Percentiles rank a stretch among this genome's conserved stretches.
phyloP scores from a whole-genome alignment of 2,113 vertebrate genomes.

The Lycocorax pyrrhopterus region DNA sequence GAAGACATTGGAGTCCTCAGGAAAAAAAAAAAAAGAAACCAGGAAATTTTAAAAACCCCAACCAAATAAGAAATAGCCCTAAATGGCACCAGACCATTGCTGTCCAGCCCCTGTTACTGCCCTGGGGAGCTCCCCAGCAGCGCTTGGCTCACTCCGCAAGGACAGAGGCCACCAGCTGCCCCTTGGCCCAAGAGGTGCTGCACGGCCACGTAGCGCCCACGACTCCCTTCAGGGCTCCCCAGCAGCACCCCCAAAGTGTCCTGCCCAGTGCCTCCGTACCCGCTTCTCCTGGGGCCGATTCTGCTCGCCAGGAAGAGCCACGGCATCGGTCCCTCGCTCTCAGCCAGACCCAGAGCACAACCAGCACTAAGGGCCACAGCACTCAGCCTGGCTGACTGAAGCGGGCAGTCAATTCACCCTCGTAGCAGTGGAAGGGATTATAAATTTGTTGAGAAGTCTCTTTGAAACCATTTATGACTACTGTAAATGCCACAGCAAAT shows the following conservation, averaged over 20 bases:
- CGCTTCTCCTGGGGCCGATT: not conserved
- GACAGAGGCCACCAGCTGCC: not conserved
- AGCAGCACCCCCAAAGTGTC: fast-evolving
- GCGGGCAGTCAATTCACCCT: not conserved
- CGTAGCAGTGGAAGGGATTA: not conserved
- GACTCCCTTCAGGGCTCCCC: not conserved
- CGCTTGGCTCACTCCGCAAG: not conserved
- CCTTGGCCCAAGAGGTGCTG: not conserved
- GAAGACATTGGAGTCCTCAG: not conserved
- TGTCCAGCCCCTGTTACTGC: not conserved
- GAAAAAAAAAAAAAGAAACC: not conserved
- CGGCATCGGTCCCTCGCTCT: fast-evolving
- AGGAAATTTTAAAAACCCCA: not conserved
- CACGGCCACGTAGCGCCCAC: fast-evolving
- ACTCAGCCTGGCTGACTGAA: not conserved
- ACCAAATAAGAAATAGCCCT: not conserved
- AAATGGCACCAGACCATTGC: not conserved
- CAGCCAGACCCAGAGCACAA: not conserved
- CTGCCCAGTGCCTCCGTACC: fast-evolving
- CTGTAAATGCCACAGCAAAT: not conserved
- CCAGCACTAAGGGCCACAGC: not conserved
- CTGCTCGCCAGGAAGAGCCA: not conserved
- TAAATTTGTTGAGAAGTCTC: not conserved
- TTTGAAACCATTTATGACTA: not conserved
- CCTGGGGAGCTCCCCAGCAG: not conserved